Base-by-base conservation (phyloP, 2,113 vertebrate genomes). In the Rhegmatorhina hoffmannsi region DNA sequence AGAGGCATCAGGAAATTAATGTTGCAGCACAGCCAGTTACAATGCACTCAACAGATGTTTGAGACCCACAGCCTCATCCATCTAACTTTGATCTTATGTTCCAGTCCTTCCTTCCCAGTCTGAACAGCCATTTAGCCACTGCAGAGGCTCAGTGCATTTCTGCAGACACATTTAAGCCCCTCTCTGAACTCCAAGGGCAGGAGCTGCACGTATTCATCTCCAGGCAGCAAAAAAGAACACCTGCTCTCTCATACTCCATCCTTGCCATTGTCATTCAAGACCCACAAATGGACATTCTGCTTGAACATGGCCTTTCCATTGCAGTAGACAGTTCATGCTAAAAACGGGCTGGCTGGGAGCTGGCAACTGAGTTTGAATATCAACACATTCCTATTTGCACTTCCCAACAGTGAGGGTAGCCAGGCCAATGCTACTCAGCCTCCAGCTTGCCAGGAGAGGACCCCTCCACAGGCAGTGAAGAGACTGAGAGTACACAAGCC, bases 11-110 rank as follows among this genome's bases (percentile, higher is more conserved):
- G 55, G 66, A 87, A 77, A 67, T 74, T 62, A 38, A 53, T 56
- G 34, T 3, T 66, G 17, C 63, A 66, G 79, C 56, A 70, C 64
- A 62, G 75, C 33, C 80, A 90, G 34, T 21, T 89, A 68, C 2
- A 1, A 97, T 87, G 66, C 33, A 68, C 87, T 91, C 52, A 90
- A 78, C 95, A 94, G 92, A 92, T 94, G 82, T 46, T 85, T n/a
- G 78, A 82, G 77, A 92, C 34, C 6, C 59, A 60, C 38, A 85
- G 58, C 62, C 50, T 76, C 81, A 82, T 87, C 84, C 40, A 74
- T 46, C 31, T 55, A 87, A n/a, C 62, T 92, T 69, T 90, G 66
- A 89, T 92, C 58, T 79, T 21, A 66, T 17, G n/a, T 74, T 86
- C 69, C 50, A 75, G 7, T 49, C 58, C 73, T 75, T 87, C 63